Evolutionary conservation across 2,888 invertebrate species (phyloP), one percentile per base, ranked within the genome.

Genomic region (Lomographa bimaculata): DNA sequence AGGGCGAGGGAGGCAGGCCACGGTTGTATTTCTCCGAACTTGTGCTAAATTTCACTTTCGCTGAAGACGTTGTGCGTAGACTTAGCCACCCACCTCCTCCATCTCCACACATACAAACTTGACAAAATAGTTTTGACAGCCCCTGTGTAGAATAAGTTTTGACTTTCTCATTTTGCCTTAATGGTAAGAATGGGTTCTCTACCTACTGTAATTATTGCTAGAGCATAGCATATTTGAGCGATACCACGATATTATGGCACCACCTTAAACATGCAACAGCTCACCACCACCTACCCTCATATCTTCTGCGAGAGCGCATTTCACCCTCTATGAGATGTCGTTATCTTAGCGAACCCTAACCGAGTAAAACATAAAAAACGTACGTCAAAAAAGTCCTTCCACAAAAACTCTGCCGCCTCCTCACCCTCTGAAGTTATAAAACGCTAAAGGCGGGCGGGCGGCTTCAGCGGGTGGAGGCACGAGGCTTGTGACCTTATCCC

Each of bases 1-100:
- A 66, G 71, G 58, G 64, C 69, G 74, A 67, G 63, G 75, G 58
- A 54, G 58, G 60, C 57, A 52, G 63, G 63, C 69, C 71, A 58
- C 63, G 69, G 80, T 85, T 84, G 86, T 85, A 83, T 86, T 87
- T 80, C 86, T 80, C 82, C 83, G 75, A 87, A 87, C 82, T 89
- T 85, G 87, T 77, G 82, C 86, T 83, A 86, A 89, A 87, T 89
- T 89, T 89, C 89, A 87, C 89, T 89, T 89, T 89, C 89, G 81
- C 79, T 73, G 76, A 87, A 86, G 89, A 87, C 81, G 82, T 56
- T 79, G 77, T 86, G 84, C 85, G 87, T 87, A 82, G 79, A 82
- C 77, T 79, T 76, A 82, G 72, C 78, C 81, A 73, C 77, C 84
- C 82, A 73, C 78, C 62, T 51, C 63, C 68, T 71, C 72, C 71